Base-by-base conservation (phyloP, 2,113 vertebrate species). In the Oxyruncus cristatus region DNA sequence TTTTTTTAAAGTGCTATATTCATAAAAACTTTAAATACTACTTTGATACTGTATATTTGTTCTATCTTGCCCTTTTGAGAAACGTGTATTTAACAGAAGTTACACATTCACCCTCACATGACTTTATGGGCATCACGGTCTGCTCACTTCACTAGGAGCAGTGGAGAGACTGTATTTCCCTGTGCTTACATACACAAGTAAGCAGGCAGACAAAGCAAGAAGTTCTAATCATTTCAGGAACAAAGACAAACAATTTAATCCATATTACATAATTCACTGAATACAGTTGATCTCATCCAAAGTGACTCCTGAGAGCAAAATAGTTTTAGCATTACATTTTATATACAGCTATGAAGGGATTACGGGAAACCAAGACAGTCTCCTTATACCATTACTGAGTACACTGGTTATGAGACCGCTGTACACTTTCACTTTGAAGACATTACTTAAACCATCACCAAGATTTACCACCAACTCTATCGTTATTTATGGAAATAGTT, bases 161-260 rank as follows among this genome's bases (percentile, higher is more conserved):
- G 87, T 42, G 65, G 72, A 63, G 67, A 71, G 70, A 82, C 56
- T 65, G 65, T 56, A 66, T 75, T 74, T 92, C 88, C 94, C 88
- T 47, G 28, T 59, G 85, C 97, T 96, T 97, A 96, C 97, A 53
- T 41, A 96, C 50, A 83, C 28, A 33, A 95, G 94, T 73, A 97
- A 97, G 94, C 95, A 96, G 92, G 96, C 70, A 94, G 93, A 96
- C 93, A 96, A 97, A 96, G 92, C 82, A 97, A 97, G 85, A 96
- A 86, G 80, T 97, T 97, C 97, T 98, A 96, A 95, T 95, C 96
- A 95, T 85, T 94, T 95, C 97, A 96, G 89, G 85, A 98, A 96
- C 93, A 95, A 94, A 97, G 96, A 97, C 93, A 96, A 97, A 97
- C 95, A 94, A 96, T 97, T 97, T 97, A 97, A 98, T 97, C 97